phyloP scores from a whole-genome alignment of 2,888 invertebrate species.

The Macropis europaea region DNA sequence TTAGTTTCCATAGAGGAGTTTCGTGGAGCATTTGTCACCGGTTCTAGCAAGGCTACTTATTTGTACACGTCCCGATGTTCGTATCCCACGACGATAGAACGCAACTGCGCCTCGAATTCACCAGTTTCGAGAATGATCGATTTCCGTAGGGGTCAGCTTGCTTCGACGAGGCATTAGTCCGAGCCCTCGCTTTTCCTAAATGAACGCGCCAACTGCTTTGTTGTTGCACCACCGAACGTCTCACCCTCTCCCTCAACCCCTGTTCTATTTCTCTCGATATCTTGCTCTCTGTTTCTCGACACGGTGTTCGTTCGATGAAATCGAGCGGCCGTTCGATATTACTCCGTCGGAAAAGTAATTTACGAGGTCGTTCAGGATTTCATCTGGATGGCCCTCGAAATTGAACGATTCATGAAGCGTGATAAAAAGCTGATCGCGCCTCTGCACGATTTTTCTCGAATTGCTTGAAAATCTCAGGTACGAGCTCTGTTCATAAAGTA shows the following conservation, averaged over 20 bases:
- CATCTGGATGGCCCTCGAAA: slow-evolving; percentile 34
- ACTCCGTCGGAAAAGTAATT: slow-evolving; percentile 45
- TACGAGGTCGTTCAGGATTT: slow-evolving; percentile 42
- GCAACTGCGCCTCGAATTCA: slow-evolving; percentile 30
- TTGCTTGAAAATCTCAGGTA: too few relatives aligned
- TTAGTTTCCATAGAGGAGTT: slow-evolving; percentile 34
- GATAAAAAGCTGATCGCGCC: slow-evolving; percentile 23
- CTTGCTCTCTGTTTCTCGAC: too few relatives aligned
- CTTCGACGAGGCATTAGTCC: slow-evolving; percentile 63
- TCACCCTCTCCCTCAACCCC: too few relatives aligned
- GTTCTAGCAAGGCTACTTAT: slow-evolving; percentile 16
- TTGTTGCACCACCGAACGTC: too few relatives aligned
- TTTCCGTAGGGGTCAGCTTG: slow-evolving; percentile 61
- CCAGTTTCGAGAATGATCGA: slow-evolving; percentile 61
- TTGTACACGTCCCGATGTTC: slow-evolving; percentile 25
- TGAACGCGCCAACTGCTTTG: too few relatives aligned
- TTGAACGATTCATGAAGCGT: slow-evolving; percentile 32
- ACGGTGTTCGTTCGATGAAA: slow-evolving; percentile 4
- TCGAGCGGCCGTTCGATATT: slow-evolving; percentile 40
- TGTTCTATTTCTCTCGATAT: too few relatives aligned
- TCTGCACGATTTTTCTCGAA: background rate
- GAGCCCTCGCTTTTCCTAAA: too few relatives aligned
- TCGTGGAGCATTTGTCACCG: slow-evolving; percentile 23
- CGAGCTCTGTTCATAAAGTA: too few relatives aligned
- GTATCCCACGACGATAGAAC: slow-evolving; percentile 35